Base-by-base conservation (phyloP, 2,888 invertebrate genomes). In the Saturnia japonica region DNA sequence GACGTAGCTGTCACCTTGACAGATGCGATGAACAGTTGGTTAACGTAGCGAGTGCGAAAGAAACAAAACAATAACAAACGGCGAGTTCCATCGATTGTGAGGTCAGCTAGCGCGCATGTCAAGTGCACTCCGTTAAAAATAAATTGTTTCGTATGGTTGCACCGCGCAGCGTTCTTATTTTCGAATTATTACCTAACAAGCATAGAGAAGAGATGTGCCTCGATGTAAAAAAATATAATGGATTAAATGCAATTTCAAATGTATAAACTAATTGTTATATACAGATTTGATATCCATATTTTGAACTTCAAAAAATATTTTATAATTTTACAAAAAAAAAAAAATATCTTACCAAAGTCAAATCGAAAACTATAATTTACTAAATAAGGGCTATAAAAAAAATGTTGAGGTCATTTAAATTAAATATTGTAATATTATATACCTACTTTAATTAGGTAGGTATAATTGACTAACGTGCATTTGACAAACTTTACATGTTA, bases 81-180 rank as follows among this genome's bases (percentile, higher is more conserved):
- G 64, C 75, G 71, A 84, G 82, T 82, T 77, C 83, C 91, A 94
- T 94, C 93, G 93, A 94, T 94, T 93, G 86, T 84, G 87, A 88
- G 90, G 88, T 89, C 88, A 88, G 78, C 77, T 74, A 76, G 81
- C 83, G 88, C 90, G 93, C 93, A 93, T 91, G 92, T 88, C 92
- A 90, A 89, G 84, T 88, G 84, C 84, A 86, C 80, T 82, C 79
- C 76, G 85, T 85, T 87, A 86, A 86, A 85, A 84, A 86, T 84
- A 85, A 85, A 86, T 81, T 79, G 78, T 62, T 68, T 43, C 47
- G 68, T 19, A 54, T 28, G 28, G 12, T 40, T 47, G 40, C 68
- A 68, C 51, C 54, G 68, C 54, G 68, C 68, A 43, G 40, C 42
- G 71, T 54, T 68, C 68, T 71, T 62, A 64, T 71, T 71, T 54